Base-by-base conservation (phyloP, 1,140 invertebrate species). In the Campoletis sonorensis region DNA sequence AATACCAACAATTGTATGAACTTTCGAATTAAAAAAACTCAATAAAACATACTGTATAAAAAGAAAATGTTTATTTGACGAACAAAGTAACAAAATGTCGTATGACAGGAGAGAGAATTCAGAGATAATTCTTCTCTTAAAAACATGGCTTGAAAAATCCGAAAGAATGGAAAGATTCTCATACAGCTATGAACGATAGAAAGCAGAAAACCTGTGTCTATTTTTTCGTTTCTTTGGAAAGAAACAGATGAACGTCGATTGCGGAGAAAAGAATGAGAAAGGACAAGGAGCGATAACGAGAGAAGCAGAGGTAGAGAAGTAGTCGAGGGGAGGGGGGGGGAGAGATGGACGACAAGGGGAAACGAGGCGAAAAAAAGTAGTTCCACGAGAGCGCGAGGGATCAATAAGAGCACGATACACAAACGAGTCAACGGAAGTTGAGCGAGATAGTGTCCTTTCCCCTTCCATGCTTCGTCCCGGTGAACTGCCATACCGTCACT, bases 391-490 rank as follows among this genome's bases (percentile, higher is more conserved):
- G 83, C 73, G 81, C 79, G 81, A 77, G 84, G 83, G 87, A 89
- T 89, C 87, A 89, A 89, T 89, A 89, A 88, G 87, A 18, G n/a
- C 86, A 83, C 85, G 84, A 85, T 86, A 87, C 85, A 87, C 87
- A 88, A 89, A 88, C 87, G 85, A 87, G 84, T 84, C 83, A 81
- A 82, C 87, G 86, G 87, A 90, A 88, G 87, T 88, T 82, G 85
- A 79, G 68, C 83, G 84, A 87, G 87, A 88, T 88, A 88, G 86
- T 84, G 77, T 83, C 81, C 85, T 83, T 86, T 82, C 49, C 51
- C 82, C 70, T 81, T 45, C 76, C 76, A 67, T 16, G 33, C 30
- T 21, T 16, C 30, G 33, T 45, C 73, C 26, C 49, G 51, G 23
- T 11, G 21, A 23, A 61, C 72, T 27, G 16, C 54, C 37, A 64